Evolutionary conservation across 35 echinoderm and acorn worm species (phyloP).

Genomic region (Lytechinus pictus): DNA sequence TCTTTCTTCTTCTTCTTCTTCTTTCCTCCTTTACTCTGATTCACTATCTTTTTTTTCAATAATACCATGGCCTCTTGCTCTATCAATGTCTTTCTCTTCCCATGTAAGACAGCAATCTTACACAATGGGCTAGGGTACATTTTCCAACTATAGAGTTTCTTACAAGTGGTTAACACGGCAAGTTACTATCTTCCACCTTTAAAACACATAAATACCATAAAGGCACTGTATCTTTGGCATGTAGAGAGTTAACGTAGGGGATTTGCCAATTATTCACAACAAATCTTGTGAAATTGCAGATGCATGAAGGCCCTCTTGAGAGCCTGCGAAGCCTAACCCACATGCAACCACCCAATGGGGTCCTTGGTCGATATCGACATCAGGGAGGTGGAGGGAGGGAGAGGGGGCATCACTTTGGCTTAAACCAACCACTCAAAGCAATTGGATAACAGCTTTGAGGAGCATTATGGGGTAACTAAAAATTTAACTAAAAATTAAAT

Average conservation of each 20-base stretch:
- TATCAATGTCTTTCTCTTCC: too few species aligned
- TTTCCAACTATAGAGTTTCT: not conserved
- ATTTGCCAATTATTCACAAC: not conserved
- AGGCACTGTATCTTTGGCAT: too few species aligned
- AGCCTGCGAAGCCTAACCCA: not conserved
- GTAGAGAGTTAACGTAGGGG: not conserved
- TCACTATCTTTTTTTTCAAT: too few species aligned
- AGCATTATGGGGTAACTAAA: not conserved
- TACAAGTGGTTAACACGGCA: not conserved
- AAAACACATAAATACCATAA: too few species aligned
- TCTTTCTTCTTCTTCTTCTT: too few species aligned
- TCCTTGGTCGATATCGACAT: not conserved
- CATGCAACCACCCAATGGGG: not conserved
- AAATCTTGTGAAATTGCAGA: not conserved
- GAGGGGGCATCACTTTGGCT: not conserved
- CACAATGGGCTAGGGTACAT: not conserved
- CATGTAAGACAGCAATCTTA: not conserved
- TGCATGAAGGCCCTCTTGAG: not conserved
- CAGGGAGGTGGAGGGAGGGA: not conserved
- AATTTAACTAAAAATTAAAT: not conserved
- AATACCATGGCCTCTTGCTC: too few species aligned
- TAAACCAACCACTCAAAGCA: not conserved
- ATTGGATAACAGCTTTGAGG: not conserved
- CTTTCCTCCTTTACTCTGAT: too few species aligned
- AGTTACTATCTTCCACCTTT: too few species aligned